phyloP scores from a whole-genome alignment of 2,113 vertebrate species.

The Alexandromys fortis region DNA sequence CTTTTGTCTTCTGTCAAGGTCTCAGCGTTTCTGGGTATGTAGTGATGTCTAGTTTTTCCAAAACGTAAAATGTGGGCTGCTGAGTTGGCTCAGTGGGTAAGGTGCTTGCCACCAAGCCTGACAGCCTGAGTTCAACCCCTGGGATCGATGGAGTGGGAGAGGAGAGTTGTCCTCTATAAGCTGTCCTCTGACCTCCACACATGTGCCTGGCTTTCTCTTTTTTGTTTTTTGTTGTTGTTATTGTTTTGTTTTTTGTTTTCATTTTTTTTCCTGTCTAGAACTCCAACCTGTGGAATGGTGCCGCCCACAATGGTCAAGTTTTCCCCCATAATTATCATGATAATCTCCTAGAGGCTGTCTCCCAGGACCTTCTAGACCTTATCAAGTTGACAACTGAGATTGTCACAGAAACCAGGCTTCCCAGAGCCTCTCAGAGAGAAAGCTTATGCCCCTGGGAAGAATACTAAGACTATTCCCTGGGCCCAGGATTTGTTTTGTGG shows the following conservation, averaged over 20 bases:
- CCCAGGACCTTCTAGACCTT: neutral
- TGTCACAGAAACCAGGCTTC: neutral
- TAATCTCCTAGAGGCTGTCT: neutral
- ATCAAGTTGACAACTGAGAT: neutral
- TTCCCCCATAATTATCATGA: neutral
- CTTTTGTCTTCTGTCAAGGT: neutral
- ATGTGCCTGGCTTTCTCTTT: neutral
- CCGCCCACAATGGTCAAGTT: neutral
- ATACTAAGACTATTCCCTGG: fast-evolving
- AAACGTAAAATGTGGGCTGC: neutral
- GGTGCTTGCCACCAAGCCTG: neutral
- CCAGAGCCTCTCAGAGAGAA: neutral
- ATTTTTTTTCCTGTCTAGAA: neutral
- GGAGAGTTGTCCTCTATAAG: neutral
- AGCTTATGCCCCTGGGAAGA: neutral
- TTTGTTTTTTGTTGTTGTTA: neutral
- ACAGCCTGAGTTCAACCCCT: neutral
- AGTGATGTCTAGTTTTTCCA: neutral
- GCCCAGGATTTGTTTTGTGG: neutral
- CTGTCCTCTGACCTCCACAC: neutral
- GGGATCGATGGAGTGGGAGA: neutral
- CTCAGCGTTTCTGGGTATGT: neutral
- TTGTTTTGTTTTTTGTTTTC: too few species aligned
- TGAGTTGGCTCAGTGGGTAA: neutral
- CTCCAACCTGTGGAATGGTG: neutral